A percentile compares a stretch with the other conserved stretches of the same genome.
Conservation (phyloP, 2,888 invertebrate genomes). For the Smittia aterrima region DNA sequence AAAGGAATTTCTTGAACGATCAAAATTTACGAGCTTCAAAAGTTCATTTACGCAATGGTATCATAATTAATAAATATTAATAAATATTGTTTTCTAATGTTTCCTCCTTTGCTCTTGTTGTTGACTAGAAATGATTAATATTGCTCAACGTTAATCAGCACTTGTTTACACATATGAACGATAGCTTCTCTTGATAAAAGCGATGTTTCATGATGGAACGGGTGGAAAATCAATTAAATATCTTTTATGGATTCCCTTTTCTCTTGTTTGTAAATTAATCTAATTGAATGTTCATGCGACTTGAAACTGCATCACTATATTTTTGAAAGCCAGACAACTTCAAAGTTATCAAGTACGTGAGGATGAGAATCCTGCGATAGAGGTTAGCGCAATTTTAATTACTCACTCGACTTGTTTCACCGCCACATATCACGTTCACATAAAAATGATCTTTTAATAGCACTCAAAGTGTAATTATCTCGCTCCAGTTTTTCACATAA, state of each 20-base stretch:
- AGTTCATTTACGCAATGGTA: background rate
- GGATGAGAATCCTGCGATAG: background rate
- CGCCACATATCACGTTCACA: background rate
- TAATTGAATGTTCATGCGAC: background rate
- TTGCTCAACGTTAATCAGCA: background rate
- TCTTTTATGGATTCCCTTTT: background rate
- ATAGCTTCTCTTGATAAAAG: background rate
- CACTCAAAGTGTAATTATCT: conserved; percentile 1
- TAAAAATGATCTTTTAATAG: background rate
- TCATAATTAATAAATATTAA: conserved; percentile 11
- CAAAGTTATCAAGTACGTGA: too few species aligned
- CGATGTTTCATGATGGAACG: background rate
- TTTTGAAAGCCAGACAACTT: too few species aligned
- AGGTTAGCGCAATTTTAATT: background rate
- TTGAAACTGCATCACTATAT: background rate
- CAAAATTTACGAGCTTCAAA: too few species aligned
- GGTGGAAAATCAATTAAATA: background rate
- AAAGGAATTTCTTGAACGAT: background rate
- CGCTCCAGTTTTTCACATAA: background rate
- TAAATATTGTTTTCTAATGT: background rate
- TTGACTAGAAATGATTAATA: background rate
- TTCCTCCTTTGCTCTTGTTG: background rate
- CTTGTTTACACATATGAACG: background rate
- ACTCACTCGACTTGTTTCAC: background rate
- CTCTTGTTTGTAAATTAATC: background rate